Evolutionary conservation across 2,888 invertebrate genomes (phyloP).

Genomic region (Metellina segmentata): DNA sequence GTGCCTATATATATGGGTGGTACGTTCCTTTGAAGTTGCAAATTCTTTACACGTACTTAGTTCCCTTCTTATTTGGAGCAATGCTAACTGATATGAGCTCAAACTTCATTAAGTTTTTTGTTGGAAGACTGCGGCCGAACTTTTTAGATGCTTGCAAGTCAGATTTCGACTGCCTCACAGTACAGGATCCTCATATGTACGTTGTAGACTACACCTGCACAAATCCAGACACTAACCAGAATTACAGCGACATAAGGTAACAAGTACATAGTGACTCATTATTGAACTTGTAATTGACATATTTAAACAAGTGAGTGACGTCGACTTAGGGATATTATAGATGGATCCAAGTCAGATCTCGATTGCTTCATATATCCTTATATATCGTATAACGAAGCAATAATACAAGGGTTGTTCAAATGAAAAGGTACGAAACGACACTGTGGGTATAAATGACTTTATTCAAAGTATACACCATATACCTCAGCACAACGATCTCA

Average conservation of each 20-base stretch:
- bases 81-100: slow-evolving; percentile 92
- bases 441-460: too few species aligned
- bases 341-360: too few species aligned
- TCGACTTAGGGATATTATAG: background rate
- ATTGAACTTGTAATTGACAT: background rate
- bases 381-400: too few species aligned
- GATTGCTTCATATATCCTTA: too few species aligned
- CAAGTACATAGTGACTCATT: background rate
- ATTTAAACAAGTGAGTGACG: background rate
- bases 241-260: slow-evolving; percentile 26
- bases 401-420: too few species aligned
- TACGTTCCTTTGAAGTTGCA: slow-evolving; percentile 83
- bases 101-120: slow-evolving; percentile 95
- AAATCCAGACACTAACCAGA: slow-evolving; percentile 66
- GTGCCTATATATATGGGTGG: background rate
- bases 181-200: slow-evolving; percentile 78
- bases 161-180: slow-evolving; percentile 53
- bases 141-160: slow-evolving; percentile 94
- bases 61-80: slow-evolving; percentile 91
- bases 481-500: too few species aligned
- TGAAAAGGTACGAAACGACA: too few species aligned
- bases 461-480: too few species aligned
- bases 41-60: slow-evolving; percentile 43
- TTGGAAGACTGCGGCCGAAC: slow-evolving; percentile 96
- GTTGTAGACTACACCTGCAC: slow-evolving; percentile 79